Conservation (phyloP, 2,113 vertebrate species). For the Plecotus auritus region DNA sequence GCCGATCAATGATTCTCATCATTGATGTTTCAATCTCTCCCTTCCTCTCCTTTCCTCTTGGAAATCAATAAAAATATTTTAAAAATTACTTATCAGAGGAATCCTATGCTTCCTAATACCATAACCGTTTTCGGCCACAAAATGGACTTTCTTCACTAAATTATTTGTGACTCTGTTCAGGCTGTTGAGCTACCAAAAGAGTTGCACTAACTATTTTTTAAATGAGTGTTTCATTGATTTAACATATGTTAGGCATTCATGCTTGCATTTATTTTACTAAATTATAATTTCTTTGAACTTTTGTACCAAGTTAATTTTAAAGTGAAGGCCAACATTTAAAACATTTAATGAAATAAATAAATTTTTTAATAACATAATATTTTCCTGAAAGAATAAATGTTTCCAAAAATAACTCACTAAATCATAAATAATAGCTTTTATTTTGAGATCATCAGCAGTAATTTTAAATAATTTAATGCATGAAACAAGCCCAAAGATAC, state of each 20-base stretch:
- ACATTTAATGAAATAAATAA: slow-evolving; percentile 50
- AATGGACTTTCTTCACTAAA: not conserved
- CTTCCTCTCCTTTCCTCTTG: no score
- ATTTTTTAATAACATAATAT: slow-evolving; percentile 2
- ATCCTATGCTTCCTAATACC: not conserved
- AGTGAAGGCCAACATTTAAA: not conserved
- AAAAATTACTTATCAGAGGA: not conserved
- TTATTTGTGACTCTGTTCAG: not conserved
- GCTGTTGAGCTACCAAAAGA: not conserved
- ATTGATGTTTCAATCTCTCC: not conserved
- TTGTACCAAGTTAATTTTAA: slow-evolving; percentile 42
- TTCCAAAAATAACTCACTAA: slow-evolving; percentile 20
- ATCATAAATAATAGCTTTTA: slow-evolving; percentile 2
- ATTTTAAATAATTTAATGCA: not conserved
- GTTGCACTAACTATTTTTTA: not conserved
- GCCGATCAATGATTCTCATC: no score
- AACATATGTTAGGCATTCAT: slow-evolving; percentile 44
- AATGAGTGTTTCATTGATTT: slow-evolving; percentile 16
- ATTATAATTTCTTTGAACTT: slow-evolving; percentile 57
- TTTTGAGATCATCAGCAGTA: not conserved
- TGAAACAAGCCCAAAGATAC: not conserved
- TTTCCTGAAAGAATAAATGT: slow-evolving; percentile 22
- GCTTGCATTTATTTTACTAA: slow-evolving; percentile 51
- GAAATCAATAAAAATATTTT: not conserved
- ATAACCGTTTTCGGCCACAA: not conserved